Conservation (phyloP, 53 echinoderm and acorn worm species). For the Antedon mediterranea region DNA sequence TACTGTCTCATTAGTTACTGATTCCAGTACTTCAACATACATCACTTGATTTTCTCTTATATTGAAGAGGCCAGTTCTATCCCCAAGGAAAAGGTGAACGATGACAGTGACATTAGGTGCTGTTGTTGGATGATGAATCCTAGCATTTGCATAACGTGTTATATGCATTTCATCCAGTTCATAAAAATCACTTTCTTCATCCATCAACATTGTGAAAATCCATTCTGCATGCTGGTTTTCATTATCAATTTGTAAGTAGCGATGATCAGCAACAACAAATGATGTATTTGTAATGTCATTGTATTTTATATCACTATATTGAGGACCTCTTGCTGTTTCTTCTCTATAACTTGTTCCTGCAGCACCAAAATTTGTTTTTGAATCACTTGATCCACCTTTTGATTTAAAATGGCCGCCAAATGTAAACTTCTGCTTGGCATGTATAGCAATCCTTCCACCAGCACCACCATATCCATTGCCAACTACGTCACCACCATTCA, state of each 20-base stretch:
- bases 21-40: constrained; percentile 76
- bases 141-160: constrained; percentile 65
- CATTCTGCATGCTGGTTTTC: constrained; percentile 52
- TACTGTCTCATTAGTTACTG: constrained; percentile 59
- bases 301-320: constrained; percentile 77
- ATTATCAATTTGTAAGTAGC: constrained; percentile 59
- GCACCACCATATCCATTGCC: constrained; percentile 67
- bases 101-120: constrained; percentile 59
- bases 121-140: constrained; percentile 48
- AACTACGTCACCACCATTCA: constrained; percentile 63
- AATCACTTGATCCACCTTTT: constrained; percentile 42
- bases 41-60: constrained; percentile 48
- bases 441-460: constrained; percentile 79
- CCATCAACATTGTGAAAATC: constrained; percentile 77
- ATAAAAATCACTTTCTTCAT: constrained; percentile 49
- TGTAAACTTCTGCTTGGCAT: constrained; percentile 45
- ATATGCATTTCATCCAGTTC: constrained; percentile 79
- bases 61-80: constrained; percentile 58
- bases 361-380: constrained; percentile 44
- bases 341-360: constrained; percentile 78
- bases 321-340: constrained; percentile 69
- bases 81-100: constrained; percentile 68
- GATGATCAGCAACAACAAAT: constrained; percentile 47
- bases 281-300: constrained; percentile 44
- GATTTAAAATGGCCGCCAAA: constrained; percentile 52